These are phyloP conservation scores for Ephestia elutella DNA, from an alignment of 1,140 invertebrate species.

Conservation along the genomic window DNA sequence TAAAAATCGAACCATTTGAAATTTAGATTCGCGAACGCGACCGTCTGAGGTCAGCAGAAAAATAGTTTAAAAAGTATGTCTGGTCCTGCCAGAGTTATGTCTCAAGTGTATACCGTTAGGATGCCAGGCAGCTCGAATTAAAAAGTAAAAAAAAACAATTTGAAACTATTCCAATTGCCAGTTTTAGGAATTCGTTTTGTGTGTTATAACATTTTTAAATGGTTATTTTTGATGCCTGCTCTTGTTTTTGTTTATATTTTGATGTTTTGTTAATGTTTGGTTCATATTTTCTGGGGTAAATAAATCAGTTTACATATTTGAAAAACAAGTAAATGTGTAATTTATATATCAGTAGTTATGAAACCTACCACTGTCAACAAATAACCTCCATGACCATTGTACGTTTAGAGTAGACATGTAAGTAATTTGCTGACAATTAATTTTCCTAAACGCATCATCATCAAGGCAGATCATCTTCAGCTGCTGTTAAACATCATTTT, in stretches of 20 bases:
- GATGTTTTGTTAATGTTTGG: background rate
- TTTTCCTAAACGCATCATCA: too few relatives aligned
- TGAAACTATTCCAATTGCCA: conserved; percentile 73
- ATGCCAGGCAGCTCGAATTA: conserved; percentile 46
- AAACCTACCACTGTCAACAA: too few relatives aligned
- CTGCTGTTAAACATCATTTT: too few relatives aligned
- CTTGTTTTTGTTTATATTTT: conserved; percentile 15
- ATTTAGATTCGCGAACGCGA: conserved; percentile 37
- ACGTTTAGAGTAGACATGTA: too few relatives aligned
- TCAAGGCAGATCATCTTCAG: too few relatives aligned
- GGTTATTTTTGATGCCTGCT: conserved; percentile 8
- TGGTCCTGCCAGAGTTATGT: conserved; percentile 65
- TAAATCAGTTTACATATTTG: too few relatives aligned
- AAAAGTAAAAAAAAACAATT: conserved; percentile 60
- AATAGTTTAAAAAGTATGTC: conserved; percentile 59
- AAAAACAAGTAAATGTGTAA: too few relatives aligned
- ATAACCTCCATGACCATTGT: too few relatives aligned
- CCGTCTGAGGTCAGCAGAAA: conserved; percentile 58
- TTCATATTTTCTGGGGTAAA: too few relatives aligned
- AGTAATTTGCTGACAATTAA: too few relatives aligned
- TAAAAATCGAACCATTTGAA: conserved; percentile 26
- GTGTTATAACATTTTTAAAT: conserved; percentile 36
- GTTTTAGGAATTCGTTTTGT: conserved; percentile 68
- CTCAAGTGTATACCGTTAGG: conserved; percentile 67
- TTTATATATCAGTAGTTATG: too few relatives aligned